Conservation (phyloP, 2,888 invertebrate species). For the Notodromas monacha region DNA sequence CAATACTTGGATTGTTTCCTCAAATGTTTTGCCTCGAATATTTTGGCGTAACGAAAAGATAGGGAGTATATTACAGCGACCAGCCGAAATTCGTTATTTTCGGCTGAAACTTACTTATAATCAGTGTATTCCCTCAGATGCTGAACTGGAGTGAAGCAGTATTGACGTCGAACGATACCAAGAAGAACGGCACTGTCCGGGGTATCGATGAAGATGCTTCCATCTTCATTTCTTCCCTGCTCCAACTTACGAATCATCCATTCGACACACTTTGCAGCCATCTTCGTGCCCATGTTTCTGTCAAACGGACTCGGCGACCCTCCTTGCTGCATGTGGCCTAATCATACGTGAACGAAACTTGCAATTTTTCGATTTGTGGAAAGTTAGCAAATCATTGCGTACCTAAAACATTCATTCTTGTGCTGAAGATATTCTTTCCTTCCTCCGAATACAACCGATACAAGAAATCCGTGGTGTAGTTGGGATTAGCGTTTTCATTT, state of each 20-base stretch:
- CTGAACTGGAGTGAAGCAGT: conserved; percentile 13
- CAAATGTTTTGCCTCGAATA: too few species aligned
- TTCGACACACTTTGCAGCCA: conserved; percentile 17
- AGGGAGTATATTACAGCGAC: too few species aligned
- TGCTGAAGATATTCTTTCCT: conserved; percentile 19
- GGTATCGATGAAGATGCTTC: conserved; percentile 25
- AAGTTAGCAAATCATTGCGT: neutral
- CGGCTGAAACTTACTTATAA: too few species aligned
- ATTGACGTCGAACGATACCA: neutral
- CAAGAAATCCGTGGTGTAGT: conserved; percentile 18
- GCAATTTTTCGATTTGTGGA: neutral
- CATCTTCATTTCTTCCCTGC: conserved; percentile 12
- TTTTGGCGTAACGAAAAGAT: too few species aligned
- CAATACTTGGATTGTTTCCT: too few species aligned
- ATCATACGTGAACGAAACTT: too few species aligned
- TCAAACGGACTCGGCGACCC: conserved; percentile 22
- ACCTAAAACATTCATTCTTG: conserved; percentile 20
- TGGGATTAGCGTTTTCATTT: conserved; percentile 16
- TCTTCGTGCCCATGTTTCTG: conserved; percentile 21
- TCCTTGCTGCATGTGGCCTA: conserved; percentile 21
- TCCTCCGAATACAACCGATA: conserved; percentile 20
- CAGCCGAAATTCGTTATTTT: too few species aligned
- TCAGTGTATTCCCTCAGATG: too few species aligned
- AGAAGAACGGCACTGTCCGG: neutral
- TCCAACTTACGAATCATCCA: neutral